A percentile compares a stretch with the other conserved stretches of the same genome.
These are phyloP conservation scores for Brevimyrus niger DNA, from an alignment of 2,113 vertebrate species.

Conservation along the genomic window DNA sequence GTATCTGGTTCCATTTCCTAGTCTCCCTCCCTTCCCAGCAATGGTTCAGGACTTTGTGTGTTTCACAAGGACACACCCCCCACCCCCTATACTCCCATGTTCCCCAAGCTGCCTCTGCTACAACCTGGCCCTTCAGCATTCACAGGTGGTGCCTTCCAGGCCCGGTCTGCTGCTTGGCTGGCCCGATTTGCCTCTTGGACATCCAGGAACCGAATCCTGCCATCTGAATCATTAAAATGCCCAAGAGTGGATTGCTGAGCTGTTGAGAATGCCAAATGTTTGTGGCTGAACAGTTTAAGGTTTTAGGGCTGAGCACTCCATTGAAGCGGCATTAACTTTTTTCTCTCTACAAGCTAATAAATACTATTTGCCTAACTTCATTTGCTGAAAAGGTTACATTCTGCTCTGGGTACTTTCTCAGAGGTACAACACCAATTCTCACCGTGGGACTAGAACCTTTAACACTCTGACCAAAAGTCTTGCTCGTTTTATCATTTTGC, in stretches of 20 bases:
- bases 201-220: background rate
- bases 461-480: background rate
- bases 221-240: background rate
- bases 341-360: constrained; percentile 5
- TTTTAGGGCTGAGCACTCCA: background rate
- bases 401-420: background rate
- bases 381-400: background rate
- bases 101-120: too few relatives aligned
- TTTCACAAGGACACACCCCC: background rate
- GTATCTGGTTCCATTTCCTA: background rate
- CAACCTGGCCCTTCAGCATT: background rate
- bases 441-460: background rate
- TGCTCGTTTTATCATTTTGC: background rate
- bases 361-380: background rate
- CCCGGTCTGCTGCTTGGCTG: background rate
- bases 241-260: background rate
- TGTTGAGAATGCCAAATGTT: background rate
- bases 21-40: background rate
- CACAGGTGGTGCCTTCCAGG: background rate
- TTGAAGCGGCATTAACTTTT: background rate
- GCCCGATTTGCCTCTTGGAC: background rate
- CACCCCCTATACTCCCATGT: background rate
- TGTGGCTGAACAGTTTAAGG: background rate
- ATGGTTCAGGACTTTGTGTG: background rate
- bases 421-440: background rate